A percentile compares a stretch with the other conserved stretches of the same genome.
These are phyloP conservation scores for Enteromius afrohamiltoni DNA, from an alignment of 2,797 vertebrate species.

Conservation along the genomic window DNA sequence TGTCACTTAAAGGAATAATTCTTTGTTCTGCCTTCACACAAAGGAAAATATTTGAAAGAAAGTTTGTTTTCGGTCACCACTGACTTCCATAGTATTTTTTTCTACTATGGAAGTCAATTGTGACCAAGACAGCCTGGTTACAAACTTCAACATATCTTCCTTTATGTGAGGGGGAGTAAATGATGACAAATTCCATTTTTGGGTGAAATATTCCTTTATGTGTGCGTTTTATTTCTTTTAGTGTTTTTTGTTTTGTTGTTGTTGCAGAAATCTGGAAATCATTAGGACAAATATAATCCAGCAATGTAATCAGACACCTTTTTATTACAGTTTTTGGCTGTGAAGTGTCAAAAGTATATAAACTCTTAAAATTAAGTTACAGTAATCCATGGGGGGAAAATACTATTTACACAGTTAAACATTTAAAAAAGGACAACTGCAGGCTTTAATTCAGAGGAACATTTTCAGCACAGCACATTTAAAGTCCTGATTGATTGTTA, in stretches of 20 bases:
- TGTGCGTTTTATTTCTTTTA: neutral
- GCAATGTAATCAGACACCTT: slow-evolving; percentile 68
- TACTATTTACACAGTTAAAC: slow-evolving; percentile 67
- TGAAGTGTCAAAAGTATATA: slow-evolving; percentile 67
- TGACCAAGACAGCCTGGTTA: too few relatives aligned
- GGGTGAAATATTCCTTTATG: too few relatives aligned
- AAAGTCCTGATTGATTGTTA: slow-evolving; percentile 55
- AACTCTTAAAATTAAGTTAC: slow-evolving; percentile 65
- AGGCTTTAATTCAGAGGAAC: slow-evolving; percentile 39
- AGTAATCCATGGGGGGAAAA: slow-evolving; percentile 52
- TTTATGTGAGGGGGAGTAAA: too few relatives aligned
- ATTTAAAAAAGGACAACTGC: slow-evolving; percentile 54
- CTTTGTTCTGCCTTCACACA: too few relatives aligned
- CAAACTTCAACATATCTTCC: too few relatives aligned
- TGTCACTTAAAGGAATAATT: neutral
- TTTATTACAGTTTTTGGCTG: slow-evolving; percentile 69
- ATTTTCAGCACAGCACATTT: slow-evolving; percentile 59
- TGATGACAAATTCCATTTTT: too few relatives aligned
- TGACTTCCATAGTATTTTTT: too few relatives aligned
- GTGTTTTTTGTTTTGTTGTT: too few relatives aligned
- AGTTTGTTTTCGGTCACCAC: too few relatives aligned
- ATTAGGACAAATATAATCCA: neutral
- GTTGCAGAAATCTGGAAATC: neutral
- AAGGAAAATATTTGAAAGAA: too few relatives aligned
- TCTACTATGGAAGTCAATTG: too few relatives aligned